Base-by-base conservation (phyloP, 2,888 invertebrate species). In the Eupsilia transversa region DNA sequence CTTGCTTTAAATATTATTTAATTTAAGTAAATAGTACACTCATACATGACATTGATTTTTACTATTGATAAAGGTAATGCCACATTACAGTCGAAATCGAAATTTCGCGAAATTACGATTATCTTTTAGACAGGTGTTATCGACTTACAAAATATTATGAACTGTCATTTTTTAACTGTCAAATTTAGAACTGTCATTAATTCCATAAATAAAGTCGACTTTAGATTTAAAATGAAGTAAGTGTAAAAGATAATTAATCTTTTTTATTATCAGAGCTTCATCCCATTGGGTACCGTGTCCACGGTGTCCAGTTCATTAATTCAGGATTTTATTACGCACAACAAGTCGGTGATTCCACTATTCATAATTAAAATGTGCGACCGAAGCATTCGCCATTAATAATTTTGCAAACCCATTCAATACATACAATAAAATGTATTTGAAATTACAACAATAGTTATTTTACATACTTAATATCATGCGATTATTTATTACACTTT, bases 311-410 rank as follows among this genome's bases (percentile, higher is more conserved):
- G 61, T 69, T 71, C 81, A 81, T 82, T 88, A 81, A 77, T 70
- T 57, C 81, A 80, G 78, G 52, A 83, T 68, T 75, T 68, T 85
- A 80, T 73, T 82, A 87, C 82, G 84, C 88, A 92, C 91, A 92
- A 92, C 89, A 91, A 90, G 86, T 81, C 61, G 57, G 90, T 90
- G 84, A 79, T 90, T 90, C 56, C 85, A 88, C 91, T 93, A 93
- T 87, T 89, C 89, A 82, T 90, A 90, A 90, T 92, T 92, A 79
- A 89, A 92, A 92, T 93, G 95, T 96, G 95, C 95, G 93, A 93
- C 85, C 82, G 71, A 94, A 95, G 95, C 95, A 86, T 92, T 83
- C 89, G 91, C 89, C 85, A 81, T 90, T 89, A 85, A 89, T 78
- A 73, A 81, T 87, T 89, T 90, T 79, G 92, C 90, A 85, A 92